A percentile compares a stretch with the other conserved stretches of the same genome.
phyloP scores from a whole-genome alignment of 2,797 vertebrate species.

The Catharus ustulatus region DNA sequence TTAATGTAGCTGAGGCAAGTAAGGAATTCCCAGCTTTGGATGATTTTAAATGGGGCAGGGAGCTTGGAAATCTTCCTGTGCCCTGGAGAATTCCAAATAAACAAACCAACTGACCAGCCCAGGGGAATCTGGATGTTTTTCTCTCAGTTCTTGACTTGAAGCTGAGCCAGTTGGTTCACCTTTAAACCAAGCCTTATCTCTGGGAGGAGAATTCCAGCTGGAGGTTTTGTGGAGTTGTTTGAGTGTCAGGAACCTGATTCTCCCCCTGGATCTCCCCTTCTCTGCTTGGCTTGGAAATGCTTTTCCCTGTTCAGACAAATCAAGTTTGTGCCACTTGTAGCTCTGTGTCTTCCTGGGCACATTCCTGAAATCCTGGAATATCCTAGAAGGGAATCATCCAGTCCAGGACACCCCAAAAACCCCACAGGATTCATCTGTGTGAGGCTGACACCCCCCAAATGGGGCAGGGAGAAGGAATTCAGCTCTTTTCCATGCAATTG shows the following conservation, averaged over 20 bases:
- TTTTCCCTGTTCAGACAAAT: rapidly evolving
- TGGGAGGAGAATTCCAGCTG: background rate
- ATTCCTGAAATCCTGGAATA: background rate
- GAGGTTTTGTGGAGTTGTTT: rapidly evolving
- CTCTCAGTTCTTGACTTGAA: background rate
- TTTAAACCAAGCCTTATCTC: background rate
- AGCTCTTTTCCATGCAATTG: rapidly evolving
- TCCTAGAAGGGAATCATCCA: background rate
- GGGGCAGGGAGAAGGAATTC: background rate
- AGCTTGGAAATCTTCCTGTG: background rate
- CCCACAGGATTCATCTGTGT: background rate
- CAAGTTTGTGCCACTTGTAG: rapidly evolving
- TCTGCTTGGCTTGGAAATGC: background rate
- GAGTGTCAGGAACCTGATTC: background rate
- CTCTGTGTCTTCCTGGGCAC: rapidly evolving
- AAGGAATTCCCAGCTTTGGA: background rate
- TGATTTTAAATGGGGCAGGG: background rate
- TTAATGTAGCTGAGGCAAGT: background rate
- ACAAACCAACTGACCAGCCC: background rate
- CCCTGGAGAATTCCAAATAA: background rate
- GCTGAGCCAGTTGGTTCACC: background rate
- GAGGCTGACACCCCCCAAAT: rapidly evolving
- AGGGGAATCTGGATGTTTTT: background rate
- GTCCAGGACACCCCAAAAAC: background rate
- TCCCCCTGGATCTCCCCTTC: rapidly evolving